These are phyloP conservation scores for Podilymbus podiceps DNA, from an alignment of 2,113 vertebrate species.

Conservation along the genomic window DNA sequence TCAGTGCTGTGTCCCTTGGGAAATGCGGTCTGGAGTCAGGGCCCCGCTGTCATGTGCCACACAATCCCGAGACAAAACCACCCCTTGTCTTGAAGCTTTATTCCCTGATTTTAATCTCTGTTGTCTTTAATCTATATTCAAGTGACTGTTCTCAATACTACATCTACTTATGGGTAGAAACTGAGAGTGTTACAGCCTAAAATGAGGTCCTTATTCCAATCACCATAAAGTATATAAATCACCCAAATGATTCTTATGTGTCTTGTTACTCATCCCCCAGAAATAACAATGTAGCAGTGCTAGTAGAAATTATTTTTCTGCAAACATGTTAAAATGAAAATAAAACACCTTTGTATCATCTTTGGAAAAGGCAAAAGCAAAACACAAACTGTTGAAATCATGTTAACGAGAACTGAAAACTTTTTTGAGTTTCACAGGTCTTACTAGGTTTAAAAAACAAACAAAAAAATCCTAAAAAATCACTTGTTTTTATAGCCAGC, in stretches of 20 bases:
- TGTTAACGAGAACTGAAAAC: background rate
- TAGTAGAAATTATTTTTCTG: background rate
- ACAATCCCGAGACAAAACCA: background rate
- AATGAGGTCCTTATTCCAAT: background rate
- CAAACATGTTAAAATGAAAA: background rate
- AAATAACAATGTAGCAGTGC: background rate
- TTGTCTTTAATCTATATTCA: background rate
- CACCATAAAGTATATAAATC: background rate
- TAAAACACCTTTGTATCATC: background rate
- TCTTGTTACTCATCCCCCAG: background rate
- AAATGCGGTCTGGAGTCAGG: background rate
- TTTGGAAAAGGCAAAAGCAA: background rate
- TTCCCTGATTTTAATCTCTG: background rate
- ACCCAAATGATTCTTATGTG: background rate
- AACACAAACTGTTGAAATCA: background rate
- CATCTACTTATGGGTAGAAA: background rate
- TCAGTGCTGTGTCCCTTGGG: background rate
- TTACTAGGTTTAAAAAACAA: background rate
- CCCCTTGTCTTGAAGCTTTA: background rate
- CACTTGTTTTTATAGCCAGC: background rate
- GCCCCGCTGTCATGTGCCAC: accelerated
- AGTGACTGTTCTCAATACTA: background rate
- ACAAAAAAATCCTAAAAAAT: background rate
- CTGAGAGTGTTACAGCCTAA: background rate
- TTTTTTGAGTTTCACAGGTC: background rate